A percentile compares a stretch with the other conserved stretches of the same genome.
Conservation (phyloP, 1,140 invertebrate genomes). For the Calosoma granatense region DNA sequence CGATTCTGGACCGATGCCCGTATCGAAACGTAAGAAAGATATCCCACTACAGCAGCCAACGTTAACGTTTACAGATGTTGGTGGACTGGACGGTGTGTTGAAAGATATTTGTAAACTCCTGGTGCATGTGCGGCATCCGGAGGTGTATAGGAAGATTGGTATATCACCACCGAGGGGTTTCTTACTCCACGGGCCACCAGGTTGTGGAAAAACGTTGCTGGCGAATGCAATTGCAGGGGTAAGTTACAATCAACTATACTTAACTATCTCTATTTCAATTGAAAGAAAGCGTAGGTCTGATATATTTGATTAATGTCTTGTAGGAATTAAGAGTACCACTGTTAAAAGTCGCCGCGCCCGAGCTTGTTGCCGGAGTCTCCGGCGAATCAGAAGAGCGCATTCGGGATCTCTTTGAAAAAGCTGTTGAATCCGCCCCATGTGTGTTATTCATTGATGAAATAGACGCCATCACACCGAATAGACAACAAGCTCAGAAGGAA, state of each 20-base stretch:
- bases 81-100: constrained; percentile 59
- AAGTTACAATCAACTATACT: constrained; percentile 36
- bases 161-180: constrained; percentile 75
- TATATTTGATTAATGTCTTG: constrained; percentile 13
- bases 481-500: constrained; percentile 80
- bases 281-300: neutral
- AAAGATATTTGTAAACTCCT: constrained; percentile 72
- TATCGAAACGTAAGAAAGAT: constrained; percentile 1
- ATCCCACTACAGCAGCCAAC: constrained; percentile 20
- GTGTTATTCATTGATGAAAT: constrained; percentile 93
- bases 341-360: constrained; percentile 78
- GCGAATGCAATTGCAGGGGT: constrained; percentile 89
- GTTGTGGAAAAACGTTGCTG: constrained; percentile 86
- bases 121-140: constrained; percentile 73
- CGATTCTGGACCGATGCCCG: neutral
- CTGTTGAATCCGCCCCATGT: constrained; percentile 61
- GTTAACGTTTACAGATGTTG: constrained; percentile 62
- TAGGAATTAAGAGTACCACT: constrained; percentile 62
- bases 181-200: constrained; percentile 83
- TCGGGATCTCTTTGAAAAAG: constrained; percentile 81
- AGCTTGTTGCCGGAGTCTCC: constrained; percentile 88
- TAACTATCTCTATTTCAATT: neutral
- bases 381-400: constrained; percentile 93
- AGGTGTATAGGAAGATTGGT: constrained; percentile 68
- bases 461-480: constrained; percentile 77